Evolutionary conservation across 2,113 vertebrate genomes (phyloP).

Genomic region (Campylomormyrus tamandua): DNA sequence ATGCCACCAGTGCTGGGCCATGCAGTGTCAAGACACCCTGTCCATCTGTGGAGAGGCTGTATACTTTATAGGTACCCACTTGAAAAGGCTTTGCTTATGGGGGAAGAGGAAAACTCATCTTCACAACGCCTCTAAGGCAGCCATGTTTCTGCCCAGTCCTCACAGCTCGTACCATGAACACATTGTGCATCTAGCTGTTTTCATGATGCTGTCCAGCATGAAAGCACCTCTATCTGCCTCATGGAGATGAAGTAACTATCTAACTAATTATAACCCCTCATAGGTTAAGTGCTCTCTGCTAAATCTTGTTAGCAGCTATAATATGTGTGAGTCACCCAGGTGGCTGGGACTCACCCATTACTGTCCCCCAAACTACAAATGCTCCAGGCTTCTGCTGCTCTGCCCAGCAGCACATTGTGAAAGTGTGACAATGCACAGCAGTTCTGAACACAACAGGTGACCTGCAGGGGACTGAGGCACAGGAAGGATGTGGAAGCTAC

Average conservation of each 20-base stretch:
- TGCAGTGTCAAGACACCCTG: no score
- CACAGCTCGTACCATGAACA: background rate
- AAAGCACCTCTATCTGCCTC: background rate
- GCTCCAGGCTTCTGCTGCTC: background rate
- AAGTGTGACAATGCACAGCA: background rate
- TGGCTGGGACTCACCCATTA: background rate
- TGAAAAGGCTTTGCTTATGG: background rate
- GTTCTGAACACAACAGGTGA: background rate
- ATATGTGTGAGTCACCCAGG: background rate
- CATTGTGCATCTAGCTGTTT: background rate
- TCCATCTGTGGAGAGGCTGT: background rate
- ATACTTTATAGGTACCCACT: background rate
- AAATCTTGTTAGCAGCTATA: background rate
- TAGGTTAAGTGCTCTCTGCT: background rate
- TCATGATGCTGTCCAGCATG: background rate
- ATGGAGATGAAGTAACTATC: conserved; percentile 1
- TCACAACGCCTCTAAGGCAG: background rate
- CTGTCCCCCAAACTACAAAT: background rate
- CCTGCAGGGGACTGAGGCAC: background rate
- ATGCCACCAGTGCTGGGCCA: conserved; percentile 16
- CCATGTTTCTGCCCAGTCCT: background rate
- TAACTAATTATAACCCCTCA: background rate
- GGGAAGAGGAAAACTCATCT: background rate
- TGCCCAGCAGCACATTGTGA: background rate
- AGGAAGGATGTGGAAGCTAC: background rate